Percentiles rank a stretch among this genome's conserved stretches.
phyloP scores from a whole-genome alignment of 64 coral and sea anemone species.

The Montipora sp. region DNA sequence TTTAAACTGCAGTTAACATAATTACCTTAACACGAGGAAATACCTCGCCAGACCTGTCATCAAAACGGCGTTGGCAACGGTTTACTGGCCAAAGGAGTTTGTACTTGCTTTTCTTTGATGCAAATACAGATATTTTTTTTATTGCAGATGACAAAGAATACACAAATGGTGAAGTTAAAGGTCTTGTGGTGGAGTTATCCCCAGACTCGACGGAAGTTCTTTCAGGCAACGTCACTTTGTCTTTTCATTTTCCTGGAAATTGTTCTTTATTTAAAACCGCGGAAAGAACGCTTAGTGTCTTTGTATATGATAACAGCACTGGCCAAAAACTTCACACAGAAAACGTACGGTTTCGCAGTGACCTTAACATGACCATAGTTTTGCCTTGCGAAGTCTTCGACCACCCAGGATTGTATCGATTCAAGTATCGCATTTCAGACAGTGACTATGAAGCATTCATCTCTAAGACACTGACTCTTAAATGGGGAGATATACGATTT shows the following conservation, averaged over 20 bases:
- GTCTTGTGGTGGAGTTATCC: constrained; percentile 30
- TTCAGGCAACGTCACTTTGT: constrained; percentile 78
- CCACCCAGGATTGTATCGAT: constrained; percentile 70
- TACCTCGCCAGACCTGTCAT: constrained; percentile 19
- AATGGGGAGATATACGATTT: constrained; percentile 70
- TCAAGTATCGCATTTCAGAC: constrained; percentile 77
- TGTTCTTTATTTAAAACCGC: constrained; percentile 11
- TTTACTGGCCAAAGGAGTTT: background rate
- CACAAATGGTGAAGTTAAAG: constrained; percentile 17
- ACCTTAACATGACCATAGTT: constrained; percentile 14
- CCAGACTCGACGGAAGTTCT: constrained; percentile 39
- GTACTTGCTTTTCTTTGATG: background rate
- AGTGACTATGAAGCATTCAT: constrained; percentile 39
- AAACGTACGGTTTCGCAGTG: background rate
- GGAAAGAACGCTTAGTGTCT: constrained; percentile 36
- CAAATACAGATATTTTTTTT: background rate
- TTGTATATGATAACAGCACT: constrained; percentile 29
- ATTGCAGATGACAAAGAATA: constrained; percentile 47
- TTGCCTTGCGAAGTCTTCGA: constrained; percentile 78
- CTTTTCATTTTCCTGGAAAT: constrained; percentile 56
- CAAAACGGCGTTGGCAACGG: background rate
- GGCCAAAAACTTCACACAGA: constrained; percentile 41
- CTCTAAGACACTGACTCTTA: constrained; percentile 60
- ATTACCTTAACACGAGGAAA: constrained; percentile 48
- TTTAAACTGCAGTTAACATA: constrained; percentile 67